Evolutionary conservation across 1,140 invertebrate genomes (phyloP), one percentile per base, ranked within the genome.

Genomic region (Muscidifurax raptorellus): DNA sequence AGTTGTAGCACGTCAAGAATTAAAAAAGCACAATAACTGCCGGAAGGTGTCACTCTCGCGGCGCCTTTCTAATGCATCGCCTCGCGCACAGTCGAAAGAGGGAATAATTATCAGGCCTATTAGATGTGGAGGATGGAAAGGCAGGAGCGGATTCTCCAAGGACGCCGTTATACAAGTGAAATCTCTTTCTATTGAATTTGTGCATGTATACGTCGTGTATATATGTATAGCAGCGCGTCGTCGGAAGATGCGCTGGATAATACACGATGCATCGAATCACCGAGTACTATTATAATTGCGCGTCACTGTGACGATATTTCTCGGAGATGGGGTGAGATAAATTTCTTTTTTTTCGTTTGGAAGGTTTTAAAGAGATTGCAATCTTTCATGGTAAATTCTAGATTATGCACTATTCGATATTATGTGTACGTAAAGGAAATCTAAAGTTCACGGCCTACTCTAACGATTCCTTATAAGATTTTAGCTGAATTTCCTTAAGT

Each of bases 61-160:
- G 13, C 44, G 40, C 66, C 79, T 80, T 80, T 80, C 67, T 80
- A 80, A 80, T 71, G 64, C 44, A 59, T 32, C 5, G 36, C 32
- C 22, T 52, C 47, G 75, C 32, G 40, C 36, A 10, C 32, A 67
- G 18, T 80, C 30, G 32, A 59, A 59, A 59, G 52, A 59, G 52
- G 52, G 52, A 59, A 59, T 59, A 59, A 59, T n/a, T 59, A 59
- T n/a, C 52, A 59, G 52, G 52, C 52, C 52, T 59, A n/a, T 59
- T 59, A 67, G 52, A 32, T 66, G 72, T n/a, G 27, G 22, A 80
- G 59, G 59, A 80, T 80, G 64, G 79, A 80, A 71, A 80, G 79
- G 67, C 66, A 47, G 40, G 47, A 30, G 67, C 27, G 40, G 44
- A 52, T 72, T 40, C 67, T 32, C 15, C 80, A 81, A 72, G 80